Base-by-base conservation (phyloP, 2,113 vertebrate genomes). In the Etheostoma spectabile region DNA sequence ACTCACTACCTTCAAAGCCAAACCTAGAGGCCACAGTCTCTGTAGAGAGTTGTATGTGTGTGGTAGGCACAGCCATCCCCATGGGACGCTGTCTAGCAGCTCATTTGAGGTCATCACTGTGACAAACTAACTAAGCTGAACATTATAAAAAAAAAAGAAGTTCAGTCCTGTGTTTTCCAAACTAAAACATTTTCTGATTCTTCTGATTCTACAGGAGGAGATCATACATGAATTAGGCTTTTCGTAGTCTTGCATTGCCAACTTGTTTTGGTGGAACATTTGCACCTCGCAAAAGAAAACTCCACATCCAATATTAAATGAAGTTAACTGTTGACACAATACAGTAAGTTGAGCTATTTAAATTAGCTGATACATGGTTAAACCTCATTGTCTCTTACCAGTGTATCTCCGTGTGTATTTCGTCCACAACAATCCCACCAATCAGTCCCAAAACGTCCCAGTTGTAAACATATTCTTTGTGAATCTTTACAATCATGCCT, bases 1-100 rank as follows among this genome's bases (percentile, higher is more conserved):
- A 74, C 49, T 59, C 8, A 35, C 18, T 59, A 7, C 49, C 56
- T 42, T 67, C 72, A 69, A 63, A 74, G 68, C 35, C 59, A 77
- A 77, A 57, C 66, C 8, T 51, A 5, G 19, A 16, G n/a, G 49
- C 13, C 49, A 15, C 16, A 6, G 1, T 57, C 52, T 82, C 52
- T 77, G 33, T 14, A 56, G 49, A 51, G 49, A 60, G 66, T 22
- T 30, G 0, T 16, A 6, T 27, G 45, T 73, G 65, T 52, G 69
- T 8, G n/a, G 12, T 6, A 77, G 49, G 49, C 56, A 46, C 33
- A 22, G 46, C 46, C 71, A 55, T 67, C n/a, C 6, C 21, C 11
- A 5, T 24, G 57, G 11, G 19, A 0, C 46, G 2, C 72, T 51
- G 73, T 35, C 51, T 33, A 76, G 62, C 57, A 79, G 52, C 55